Conservation (phyloP, 2,113 vertebrate genomes). For the Andinoacara biseriatus region DNA sequence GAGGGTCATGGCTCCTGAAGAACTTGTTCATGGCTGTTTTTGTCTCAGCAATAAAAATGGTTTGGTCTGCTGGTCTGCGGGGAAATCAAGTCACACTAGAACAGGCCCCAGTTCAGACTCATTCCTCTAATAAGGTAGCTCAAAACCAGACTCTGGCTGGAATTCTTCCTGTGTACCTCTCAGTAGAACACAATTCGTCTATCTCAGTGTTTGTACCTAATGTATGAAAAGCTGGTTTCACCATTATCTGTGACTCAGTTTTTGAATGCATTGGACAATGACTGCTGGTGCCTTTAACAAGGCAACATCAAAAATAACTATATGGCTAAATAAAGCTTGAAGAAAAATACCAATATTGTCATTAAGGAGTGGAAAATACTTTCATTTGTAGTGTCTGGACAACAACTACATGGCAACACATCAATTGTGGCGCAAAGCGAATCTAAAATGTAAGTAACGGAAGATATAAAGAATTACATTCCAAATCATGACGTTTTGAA, state of each 20-base stretch:
- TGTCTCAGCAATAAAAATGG: constrained; percentile 35
- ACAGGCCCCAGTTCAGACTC: constrained; percentile 37
- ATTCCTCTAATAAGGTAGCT: constrained; percentile 54
- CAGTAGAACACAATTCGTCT: constrained; percentile 29
- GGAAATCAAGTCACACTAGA: constrained; percentile 73
- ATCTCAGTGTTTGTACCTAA: neutral
- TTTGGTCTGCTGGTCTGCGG: constrained; percentile 49
- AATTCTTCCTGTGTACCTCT: constrained; percentile 26
- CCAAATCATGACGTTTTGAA: constrained; percentile 2
- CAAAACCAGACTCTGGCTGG: constrained; percentile 32
- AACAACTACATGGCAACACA: neutral
- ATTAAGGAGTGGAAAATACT: neutral
- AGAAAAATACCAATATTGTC: neutral
- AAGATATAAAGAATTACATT: constrained; percentile 1
- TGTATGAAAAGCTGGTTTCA: too few relatives aligned
- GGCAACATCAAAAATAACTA: neutral
- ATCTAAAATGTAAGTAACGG: neutral
- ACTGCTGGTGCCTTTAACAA: neutral
- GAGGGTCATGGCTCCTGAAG: constrained; percentile 35
- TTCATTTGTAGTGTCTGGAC: neutral
- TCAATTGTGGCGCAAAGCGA: neutral
- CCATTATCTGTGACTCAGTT: too few relatives aligned
- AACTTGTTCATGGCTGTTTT: constrained; percentile 40
- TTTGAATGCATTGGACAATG: neutral
- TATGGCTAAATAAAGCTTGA: neutral